phyloP scores from a whole-genome alignment of 2,888 invertebrate genomes.

The Sinotaia quadrata region DNA sequence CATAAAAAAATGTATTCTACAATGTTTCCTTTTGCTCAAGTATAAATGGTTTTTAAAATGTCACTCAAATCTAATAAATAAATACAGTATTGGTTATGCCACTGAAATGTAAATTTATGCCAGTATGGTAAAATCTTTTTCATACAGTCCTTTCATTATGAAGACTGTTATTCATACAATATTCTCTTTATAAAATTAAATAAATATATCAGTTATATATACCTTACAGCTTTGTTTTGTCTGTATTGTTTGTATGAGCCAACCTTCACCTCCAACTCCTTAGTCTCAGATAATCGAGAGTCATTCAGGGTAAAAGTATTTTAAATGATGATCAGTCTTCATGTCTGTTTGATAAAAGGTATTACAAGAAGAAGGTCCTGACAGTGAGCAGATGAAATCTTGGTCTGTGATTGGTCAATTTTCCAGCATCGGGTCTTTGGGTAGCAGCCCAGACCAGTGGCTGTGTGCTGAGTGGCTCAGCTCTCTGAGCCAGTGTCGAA shows the following conservation, averaged over 20 bases:
- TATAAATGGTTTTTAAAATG: too few relatives aligned
- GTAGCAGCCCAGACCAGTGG: slow-evolving; percentile 80
- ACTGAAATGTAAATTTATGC: too few relatives aligned
- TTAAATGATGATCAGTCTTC: not conserved
- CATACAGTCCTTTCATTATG: too few relatives aligned
- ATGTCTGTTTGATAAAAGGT: slow-evolving; percentile 62
- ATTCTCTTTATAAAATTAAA: too few relatives aligned
- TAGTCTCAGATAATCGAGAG: not conserved
- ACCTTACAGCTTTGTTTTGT: too few relatives aligned
- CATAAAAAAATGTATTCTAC: too few relatives aligned
- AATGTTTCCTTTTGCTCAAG: too few relatives aligned
- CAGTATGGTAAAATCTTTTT: too few relatives aligned
- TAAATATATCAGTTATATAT: too few relatives aligned
- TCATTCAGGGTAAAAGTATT: not conserved
- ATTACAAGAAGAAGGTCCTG: slow-evolving; percentile 79
- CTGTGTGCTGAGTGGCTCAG: slow-evolving; percentile 83
- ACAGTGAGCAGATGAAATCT: slow-evolving; percentile 72
- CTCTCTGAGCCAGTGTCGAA: slow-evolving; percentile 70
- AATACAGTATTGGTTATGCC: too few relatives aligned
- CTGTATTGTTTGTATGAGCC: not conserved
- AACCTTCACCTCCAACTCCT: not conserved
- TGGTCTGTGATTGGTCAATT: slow-evolving; percentile 89
- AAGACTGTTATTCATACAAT: too few relatives aligned
- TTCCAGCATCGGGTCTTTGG: slow-evolving; percentile 91
- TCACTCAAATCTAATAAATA: too few relatives aligned